phyloP scores from a whole-genome alignment of 2,888 invertebrate species.

The Apodemia duryi region DNA sequence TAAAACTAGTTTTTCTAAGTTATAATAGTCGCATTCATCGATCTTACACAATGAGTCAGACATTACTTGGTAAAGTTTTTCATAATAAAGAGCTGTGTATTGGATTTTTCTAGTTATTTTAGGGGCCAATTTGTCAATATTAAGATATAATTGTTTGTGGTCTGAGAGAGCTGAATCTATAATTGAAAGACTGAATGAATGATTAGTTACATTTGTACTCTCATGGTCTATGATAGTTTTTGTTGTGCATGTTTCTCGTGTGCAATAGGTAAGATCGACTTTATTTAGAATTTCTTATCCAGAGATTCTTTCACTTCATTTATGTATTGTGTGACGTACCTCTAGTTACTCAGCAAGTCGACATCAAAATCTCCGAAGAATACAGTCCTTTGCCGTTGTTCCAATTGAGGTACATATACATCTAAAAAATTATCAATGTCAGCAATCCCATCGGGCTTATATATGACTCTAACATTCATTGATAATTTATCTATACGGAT shows the following conservation, averaged over 20 bases:
- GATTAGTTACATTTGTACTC: no score
- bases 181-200: no score
- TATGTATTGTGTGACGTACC: conserved; percentile 14
- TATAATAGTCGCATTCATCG: background rate
- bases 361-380: conserved; percentile 29
- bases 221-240: no score
- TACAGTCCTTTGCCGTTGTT: conserved; percentile 22
- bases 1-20: conserved; percentile 17
- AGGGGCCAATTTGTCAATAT: background rate
- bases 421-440: conserved; percentile 12
- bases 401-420: conserved; percentile 21
- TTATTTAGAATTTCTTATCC: conserved; percentile 5
- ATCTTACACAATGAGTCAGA: background rate
- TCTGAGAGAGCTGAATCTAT: no score
- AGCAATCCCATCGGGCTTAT: conserved; percentile 25
- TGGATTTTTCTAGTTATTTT: background rate
- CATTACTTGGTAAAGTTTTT: background rate
- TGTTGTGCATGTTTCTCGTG: no score
- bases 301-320: conserved; percentile 9
- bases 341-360: conserved; percentile 19
- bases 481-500: conserved; percentile 27
- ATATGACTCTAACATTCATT: conserved; percentile 27
- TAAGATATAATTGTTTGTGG: background rate
- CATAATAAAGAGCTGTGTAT: background rate
- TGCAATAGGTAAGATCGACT: background rate